These are phyloP conservation scores for Takifugu rubripes DNA, from an alignment of 2,797 vertebrate species.

Conservation along the genomic window DNA sequence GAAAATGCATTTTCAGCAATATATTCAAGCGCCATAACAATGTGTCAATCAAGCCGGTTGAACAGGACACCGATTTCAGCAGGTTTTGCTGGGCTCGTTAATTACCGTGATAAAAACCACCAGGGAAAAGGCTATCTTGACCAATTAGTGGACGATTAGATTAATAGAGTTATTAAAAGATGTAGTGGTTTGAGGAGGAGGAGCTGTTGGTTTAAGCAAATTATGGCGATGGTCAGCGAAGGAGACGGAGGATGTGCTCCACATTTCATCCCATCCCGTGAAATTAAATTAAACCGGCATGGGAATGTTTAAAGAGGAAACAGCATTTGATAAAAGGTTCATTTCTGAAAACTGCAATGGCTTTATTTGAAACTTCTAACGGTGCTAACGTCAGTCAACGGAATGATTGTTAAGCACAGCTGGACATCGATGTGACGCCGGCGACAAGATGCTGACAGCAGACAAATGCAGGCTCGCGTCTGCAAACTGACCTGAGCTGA, in stretches of 20 bases:
- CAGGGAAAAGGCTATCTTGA: conserved; percentile 78
- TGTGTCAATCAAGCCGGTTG: conserved; percentile 62
- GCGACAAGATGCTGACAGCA: conserved; percentile 4
- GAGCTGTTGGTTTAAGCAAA: conserved; percentile 55
- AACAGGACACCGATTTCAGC: conserved; percentile 58
- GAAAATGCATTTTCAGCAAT: neutral
- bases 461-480: conserved; percentile 37
- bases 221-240: conserved; percentile 53
- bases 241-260: conserved; percentile 32
- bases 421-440: neutral
- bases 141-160: conserved; percentile 78
- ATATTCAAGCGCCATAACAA: conserved; percentile 3
- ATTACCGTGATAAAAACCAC: conserved; percentile 74
- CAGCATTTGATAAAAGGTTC: neutral
- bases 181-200: conserved; percentile 53
- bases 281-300: conserved; percentile 48
- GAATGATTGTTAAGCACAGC: neutral
- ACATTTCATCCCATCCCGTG: conserved; percentile 30
- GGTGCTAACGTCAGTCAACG: conserved; percentile 3
- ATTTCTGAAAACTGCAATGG: too few species aligned
- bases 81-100: conserved; percentile 62
- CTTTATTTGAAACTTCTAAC: neutral
- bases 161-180: conserved; percentile 77
- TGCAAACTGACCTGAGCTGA: conserved; percentile 40
- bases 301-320: neutral